These are phyloP conservation scores for Chymomyza procnemis DNA, from an alignment of 2,888 invertebrate species.

Conservation along the genomic window DNA sequence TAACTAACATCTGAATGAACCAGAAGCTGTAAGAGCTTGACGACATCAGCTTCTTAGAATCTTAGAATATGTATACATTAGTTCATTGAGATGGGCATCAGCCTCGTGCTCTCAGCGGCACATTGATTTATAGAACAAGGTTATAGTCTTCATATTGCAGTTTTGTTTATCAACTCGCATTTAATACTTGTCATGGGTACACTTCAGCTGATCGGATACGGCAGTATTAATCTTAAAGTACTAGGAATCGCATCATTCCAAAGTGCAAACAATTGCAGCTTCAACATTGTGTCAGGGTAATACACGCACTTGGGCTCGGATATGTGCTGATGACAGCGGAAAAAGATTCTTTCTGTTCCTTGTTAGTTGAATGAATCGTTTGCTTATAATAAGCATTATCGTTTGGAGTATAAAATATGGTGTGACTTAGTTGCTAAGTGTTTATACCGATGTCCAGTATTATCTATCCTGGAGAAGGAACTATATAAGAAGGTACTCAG, in stretches of 20 bases:
- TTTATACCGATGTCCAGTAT: conserved; percentile 84
- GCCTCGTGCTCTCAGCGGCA: conserved; percentile 56
- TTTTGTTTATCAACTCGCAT: too few relatives aligned
- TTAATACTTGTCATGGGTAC: too few relatives aligned
- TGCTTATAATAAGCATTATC: conserved; percentile 85
- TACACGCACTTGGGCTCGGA: too few relatives aligned
- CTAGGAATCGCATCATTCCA: conserved; percentile 79
- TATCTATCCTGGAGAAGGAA: conserved; percentile 59
- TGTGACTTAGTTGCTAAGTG: conserved; percentile 84
- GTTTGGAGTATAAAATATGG: conserved; percentile 92
- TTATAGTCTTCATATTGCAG: too few relatives aligned
- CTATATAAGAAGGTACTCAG: not conserved
- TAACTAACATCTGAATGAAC: too few relatives aligned
- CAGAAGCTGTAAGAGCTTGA: too few relatives aligned
- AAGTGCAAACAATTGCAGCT: too few relatives aligned
- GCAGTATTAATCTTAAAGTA: too few relatives aligned
- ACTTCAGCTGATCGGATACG: too few relatives aligned
- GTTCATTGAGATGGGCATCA: conserved; percentile 52
- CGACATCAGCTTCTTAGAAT: too few relatives aligned
- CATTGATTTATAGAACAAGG: conserved; percentile 65
- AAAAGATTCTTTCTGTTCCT: conserved; percentile 89
- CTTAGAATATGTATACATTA: conserved; percentile 57
- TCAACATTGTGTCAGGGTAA: too few relatives aligned
- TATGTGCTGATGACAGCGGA: conserved; percentile 88
- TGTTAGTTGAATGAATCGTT: conserved; percentile 92